Evolutionary conservation across 1,140 invertebrate species (phyloP).

Genomic region (Brachystomella parvula): DNA sequence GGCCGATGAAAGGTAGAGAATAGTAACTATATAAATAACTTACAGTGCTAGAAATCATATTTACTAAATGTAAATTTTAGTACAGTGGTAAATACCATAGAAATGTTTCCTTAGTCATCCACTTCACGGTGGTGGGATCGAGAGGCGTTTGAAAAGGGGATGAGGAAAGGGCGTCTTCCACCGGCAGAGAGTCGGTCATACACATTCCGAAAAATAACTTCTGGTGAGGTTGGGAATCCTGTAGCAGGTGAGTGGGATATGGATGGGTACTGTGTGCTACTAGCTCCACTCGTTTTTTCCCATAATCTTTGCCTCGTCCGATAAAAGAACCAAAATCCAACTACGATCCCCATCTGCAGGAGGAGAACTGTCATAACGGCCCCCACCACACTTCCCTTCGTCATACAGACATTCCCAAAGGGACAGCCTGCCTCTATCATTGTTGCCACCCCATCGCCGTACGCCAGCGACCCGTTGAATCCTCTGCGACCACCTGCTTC

Average conservation of each 20-base stretch:
- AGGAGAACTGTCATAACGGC: constrained; percentile 40
- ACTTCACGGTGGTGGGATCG: constrained; percentile 13
- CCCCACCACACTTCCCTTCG: constrained; percentile 41
- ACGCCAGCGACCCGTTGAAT: constrained; percentile 22
- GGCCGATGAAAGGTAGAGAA: too few relatives aligned
- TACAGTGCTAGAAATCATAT: too few relatives aligned
- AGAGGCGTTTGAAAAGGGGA: constrained; percentile 34
- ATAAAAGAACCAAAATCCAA: constrained; percentile 41
- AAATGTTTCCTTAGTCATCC: not conserved
- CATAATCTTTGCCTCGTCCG: constrained; percentile 39
- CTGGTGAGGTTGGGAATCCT: constrained; percentile 32
- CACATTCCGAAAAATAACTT: constrained; percentile 40
- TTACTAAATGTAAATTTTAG: too few relatives aligned
- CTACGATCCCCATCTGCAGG: constrained; percentile 40
- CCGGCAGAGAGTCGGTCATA: constrained; percentile 38
- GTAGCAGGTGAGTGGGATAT: constrained; percentile 14
- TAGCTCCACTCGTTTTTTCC: constrained; percentile 29
- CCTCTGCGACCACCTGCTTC: constrained; percentile 22
- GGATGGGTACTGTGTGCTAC: constrained; percentile 17
- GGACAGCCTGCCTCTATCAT: not conserved
- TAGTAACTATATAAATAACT: too few relatives aligned
- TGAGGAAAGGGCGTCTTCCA: constrained; percentile 35
- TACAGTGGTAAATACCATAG: too few relatives aligned
- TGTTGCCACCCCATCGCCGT: not conserved
- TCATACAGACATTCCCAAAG: constrained; percentile 39